Percentiles rank a stretch among this genome's conserved stretches.
Conservation (phyloP, 2,888 invertebrate genomes). For the Mythimna lalbum region DNA sequence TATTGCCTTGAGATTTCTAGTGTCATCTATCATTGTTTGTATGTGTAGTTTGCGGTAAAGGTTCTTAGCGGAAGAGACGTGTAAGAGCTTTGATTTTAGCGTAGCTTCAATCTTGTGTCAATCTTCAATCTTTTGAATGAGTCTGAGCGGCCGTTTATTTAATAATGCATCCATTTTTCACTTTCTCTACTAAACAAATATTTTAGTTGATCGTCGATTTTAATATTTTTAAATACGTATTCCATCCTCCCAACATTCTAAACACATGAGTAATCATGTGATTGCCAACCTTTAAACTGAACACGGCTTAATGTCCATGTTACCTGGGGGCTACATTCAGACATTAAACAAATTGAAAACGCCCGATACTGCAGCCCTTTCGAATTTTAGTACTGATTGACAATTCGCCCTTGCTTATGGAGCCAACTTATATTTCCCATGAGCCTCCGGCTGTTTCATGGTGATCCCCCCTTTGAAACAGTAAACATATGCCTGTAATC, state of each 20-base stretch:
- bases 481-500: slow-evolving; percentile 74
- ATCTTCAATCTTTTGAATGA: neutral
- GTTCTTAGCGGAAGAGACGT: neutral
- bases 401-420: slow-evolving; percentile 80
- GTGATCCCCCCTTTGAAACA: slow-evolving; percentile 78
- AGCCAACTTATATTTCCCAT: slow-evolving; percentile 85
- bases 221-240: neutral
- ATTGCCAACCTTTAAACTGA: slow-evolving; percentile 43
- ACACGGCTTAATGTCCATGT: slow-evolving; percentile 10
- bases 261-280: slow-evolving; percentile 45
- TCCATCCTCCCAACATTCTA: slow-evolving; percentile 7
- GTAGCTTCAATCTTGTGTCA: neutral
- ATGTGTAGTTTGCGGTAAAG: slow-evolving; percentile 10
- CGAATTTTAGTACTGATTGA: slow-evolving; percentile 85
- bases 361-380: slow-evolving; percentile 74
- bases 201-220: neutral
- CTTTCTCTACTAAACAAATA: neutral
- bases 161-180: neutral
- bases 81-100: neutral
- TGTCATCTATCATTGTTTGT: slow-evolving; percentile 52
- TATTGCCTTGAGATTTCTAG: slow-evolving; percentile 35
- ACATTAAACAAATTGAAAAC: slow-evolving; percentile 84
- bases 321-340: slow-evolving; percentile 54
- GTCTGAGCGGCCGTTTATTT: neutral
- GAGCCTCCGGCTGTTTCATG: slow-evolving; percentile 80